Conservation (phyloP, 2,113 vertebrate species). For the Dinomys branickii region DNA sequence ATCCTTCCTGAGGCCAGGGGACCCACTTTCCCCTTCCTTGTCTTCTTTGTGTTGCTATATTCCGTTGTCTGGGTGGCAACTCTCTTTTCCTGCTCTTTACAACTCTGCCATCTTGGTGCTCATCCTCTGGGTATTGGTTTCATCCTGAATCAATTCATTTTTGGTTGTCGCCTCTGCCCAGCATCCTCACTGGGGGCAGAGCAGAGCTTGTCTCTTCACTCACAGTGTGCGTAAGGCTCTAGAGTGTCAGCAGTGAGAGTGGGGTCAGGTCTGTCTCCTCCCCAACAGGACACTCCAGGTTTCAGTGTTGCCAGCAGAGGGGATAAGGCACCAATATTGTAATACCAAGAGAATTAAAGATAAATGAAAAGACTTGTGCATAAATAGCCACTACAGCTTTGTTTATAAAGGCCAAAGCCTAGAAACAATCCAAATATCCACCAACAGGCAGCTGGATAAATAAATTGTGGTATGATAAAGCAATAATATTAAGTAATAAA, state of each 20-base stretch:
- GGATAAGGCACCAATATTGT: not conserved
- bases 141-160: not conserved
- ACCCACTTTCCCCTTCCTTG: too few relatives aligned
- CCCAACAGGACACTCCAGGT: not conserved
- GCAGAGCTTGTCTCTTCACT: not conserved
- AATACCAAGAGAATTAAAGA: not conserved
- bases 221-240: not conserved
- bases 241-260: not conserved
- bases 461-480: not conserved
- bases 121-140: not conserved
- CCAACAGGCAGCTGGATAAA: not conserved
- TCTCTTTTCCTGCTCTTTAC: too few relatives aligned
- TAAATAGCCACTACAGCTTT: not conserved
- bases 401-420: not conserved
- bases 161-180: not conserved
- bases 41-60: too few relatives aligned
- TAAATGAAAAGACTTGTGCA: not conserved
- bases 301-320: not conserved
- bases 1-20: too few relatives aligned
- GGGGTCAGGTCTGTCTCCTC: not conserved
- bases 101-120: too few relatives aligned
- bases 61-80: too few relatives aligned
- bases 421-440: not conserved
- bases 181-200: not conserved
- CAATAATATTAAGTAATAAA: not conserved